Conservation (phyloP, 2,888 invertebrate genomes). For the Melanostoma scalare region DNA sequence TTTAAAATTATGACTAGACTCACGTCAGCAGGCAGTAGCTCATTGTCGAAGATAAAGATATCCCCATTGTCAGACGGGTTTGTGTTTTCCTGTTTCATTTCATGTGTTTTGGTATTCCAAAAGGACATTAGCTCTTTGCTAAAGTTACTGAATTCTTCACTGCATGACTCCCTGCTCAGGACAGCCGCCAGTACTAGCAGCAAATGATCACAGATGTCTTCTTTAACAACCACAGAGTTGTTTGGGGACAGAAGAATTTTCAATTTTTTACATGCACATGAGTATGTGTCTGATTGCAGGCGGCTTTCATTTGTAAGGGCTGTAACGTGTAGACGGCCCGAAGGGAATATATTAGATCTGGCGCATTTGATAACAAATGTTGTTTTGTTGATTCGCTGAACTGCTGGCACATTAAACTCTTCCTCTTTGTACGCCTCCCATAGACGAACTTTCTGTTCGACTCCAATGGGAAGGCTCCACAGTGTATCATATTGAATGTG, state of each 20-base stretch:
- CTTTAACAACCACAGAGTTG: slow-evolving; percentile 79
- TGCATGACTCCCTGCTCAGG: slow-evolving; percentile 77
- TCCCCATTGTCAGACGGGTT: slow-evolving; percentile 72
- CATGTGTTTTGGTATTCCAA: slow-evolving; percentile 75
- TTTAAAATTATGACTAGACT: slow-evolving; percentile 2
- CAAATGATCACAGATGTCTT: slow-evolving; percentile 81
- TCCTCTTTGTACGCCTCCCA: slow-evolving; percentile 79
- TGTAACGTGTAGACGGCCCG: slow-evolving; percentile 79
- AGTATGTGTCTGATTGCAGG: slow-evolving; percentile 76
- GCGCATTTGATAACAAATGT: slow-evolving; percentile 80
- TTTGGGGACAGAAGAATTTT: slow-evolving; percentile 80
- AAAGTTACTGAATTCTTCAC: slow-evolving; percentile 78
- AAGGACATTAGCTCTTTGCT: slow-evolving; percentile 77
- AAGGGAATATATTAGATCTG: slow-evolving; percentile 78
- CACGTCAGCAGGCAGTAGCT: slow-evolving; percentile 75
- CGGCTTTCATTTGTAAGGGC: slow-evolving; percentile 75
- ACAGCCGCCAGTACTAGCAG: slow-evolving; percentile 79
- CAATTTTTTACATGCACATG: slow-evolving; percentile 80
- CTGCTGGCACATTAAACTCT: slow-evolving; percentile 76
- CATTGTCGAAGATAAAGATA: slow-evolving; percentile 78
- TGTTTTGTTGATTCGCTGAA: slow-evolving; percentile 78
- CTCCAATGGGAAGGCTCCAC: slow-evolving; percentile 78
- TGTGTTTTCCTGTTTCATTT: slow-evolving; percentile 48
- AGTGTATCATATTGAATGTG: slow-evolving; percentile 78
- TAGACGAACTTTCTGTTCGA: slow-evolving; percentile 77